phyloP scores from a whole-genome alignment of 2,888 invertebrate species.

The Dione vanillae region DNA sequence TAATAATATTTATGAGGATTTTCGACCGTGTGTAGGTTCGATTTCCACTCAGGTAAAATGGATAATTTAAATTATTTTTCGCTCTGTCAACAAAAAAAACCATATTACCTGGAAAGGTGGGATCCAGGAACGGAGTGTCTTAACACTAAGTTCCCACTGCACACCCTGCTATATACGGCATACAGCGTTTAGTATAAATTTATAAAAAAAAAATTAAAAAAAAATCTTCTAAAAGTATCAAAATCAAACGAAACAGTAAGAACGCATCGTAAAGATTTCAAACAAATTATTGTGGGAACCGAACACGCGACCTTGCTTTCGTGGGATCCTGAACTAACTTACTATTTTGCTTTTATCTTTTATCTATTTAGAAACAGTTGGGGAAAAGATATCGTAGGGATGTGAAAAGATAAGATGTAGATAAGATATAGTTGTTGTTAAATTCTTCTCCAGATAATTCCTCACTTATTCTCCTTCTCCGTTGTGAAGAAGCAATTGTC shows the following conservation, averaged over 20 bases:
- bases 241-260: slow-evolving; percentile 25
- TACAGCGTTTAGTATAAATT: no score
- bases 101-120: no score
- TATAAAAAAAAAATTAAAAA: background rate
- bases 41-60: no score
- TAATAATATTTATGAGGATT: no score
- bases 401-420: background rate
- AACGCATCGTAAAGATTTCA: slow-evolving; percentile 45
- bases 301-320: slow-evolving; percentile 39
- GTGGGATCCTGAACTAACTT: slow-evolving; percentile 33
- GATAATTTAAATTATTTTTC: no score
- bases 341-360: slow-evolving; percentile 31
- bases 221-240: slow-evolving; percentile 35
- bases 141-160: background rate
- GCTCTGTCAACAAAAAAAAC: no score
- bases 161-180: background rate
- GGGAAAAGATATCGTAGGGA: slow-evolving; percentile 4
- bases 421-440: no score
- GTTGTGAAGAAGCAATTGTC: no score
- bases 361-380: slow-evolving; percentile 32
- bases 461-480: no score
- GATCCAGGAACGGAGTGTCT: background rate
- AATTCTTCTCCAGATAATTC: no score
- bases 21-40: no score
- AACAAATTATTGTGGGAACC: slow-evolving; percentile 45